phyloP scores from a whole-genome alignment of 2,888 invertebrate species.

The Acrobasis repandana region DNA sequence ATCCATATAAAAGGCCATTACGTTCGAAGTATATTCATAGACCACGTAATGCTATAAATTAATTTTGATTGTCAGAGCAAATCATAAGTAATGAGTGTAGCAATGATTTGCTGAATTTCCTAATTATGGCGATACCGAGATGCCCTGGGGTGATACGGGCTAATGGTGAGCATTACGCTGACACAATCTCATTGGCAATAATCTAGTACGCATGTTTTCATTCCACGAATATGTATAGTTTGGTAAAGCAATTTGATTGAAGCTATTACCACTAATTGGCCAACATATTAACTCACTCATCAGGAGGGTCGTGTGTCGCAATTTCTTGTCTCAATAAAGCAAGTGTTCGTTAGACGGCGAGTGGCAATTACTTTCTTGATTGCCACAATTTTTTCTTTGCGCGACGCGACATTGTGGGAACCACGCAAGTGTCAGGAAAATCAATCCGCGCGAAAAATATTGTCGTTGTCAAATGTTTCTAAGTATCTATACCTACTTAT shows the following conservation, averaged over 20 bases:
- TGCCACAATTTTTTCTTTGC: constrained; percentile 47
- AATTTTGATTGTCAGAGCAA: constrained; percentile 36
- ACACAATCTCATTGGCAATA: constrained; percentile 47
- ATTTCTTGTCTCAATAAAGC: constrained; percentile 75
- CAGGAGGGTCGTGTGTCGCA: constrained; percentile 58
- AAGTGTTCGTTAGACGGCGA: constrained; percentile 57
- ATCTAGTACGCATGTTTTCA: constrained; percentile 27
- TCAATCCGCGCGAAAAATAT: constrained; percentile 56
- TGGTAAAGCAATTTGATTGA: constrained; percentile 55
- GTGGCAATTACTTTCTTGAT: constrained; percentile 54
- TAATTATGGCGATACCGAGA: constrained; percentile 60
- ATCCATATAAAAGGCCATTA: constrained; percentile 45
- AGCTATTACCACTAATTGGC: constrained; percentile 60
- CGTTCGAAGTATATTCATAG: constrained; percentile 44
- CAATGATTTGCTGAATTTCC: constrained; percentile 72
- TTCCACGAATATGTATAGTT: constrained; percentile 45
- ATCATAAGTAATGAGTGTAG: constrained; percentile 64
- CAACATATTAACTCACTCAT: constrained; percentile 45
- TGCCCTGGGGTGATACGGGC: constrained; percentile 39
- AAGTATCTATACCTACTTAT: constrained; percentile 22
- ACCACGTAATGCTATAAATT: constrained; percentile 20
- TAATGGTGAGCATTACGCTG: constrained; percentile 32
- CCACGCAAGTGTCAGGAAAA: constrained; percentile 67
- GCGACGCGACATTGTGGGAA: constrained; percentile 58
- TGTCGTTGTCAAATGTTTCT: constrained; percentile 30